phyloP scores from a whole-genome alignment of 2,888 invertebrate species.

The Trisateles emortualis region DNA sequence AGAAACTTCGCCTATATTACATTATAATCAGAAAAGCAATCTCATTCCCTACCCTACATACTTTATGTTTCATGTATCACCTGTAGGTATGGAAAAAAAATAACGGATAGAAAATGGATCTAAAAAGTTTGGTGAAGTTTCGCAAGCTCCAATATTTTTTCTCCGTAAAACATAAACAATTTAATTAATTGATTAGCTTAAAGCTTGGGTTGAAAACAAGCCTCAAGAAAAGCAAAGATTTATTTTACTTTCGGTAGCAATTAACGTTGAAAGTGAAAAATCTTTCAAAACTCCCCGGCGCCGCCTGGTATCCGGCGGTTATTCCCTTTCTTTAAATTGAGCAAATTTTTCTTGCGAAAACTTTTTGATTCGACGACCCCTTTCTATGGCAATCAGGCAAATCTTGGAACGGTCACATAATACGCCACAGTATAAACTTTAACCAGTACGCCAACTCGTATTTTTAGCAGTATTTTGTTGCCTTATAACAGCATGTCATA shows the following conservation, averaged over 20 bases:
- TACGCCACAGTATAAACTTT: slow-evolving; percentile 46
- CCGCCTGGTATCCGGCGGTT: slow-evolving; percentile 66
- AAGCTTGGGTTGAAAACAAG: slow-evolving; percentile 67
- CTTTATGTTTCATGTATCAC: slow-evolving; percentile 14
- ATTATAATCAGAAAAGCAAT: slow-evolving; percentile 72
- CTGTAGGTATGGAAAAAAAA: slow-evolving; percentile 17
- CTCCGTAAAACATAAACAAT: slow-evolving; percentile 64
- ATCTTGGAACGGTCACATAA: slow-evolving; percentile 63
- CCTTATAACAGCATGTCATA: too few relatives aligned
- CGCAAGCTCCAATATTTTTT: slow-evolving; percentile 25
- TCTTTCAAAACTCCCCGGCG: slow-evolving; percentile 74
- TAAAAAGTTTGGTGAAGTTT: slow-evolving; percentile 24
- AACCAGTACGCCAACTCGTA: slow-evolving; percentile 11
- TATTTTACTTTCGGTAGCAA: slow-evolving; percentile 83
- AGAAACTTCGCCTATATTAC: slow-evolving; percentile 77
- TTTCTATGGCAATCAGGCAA: slow-evolving; percentile 80
- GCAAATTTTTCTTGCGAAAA: slow-evolving; percentile 82
- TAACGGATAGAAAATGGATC: not conserved
- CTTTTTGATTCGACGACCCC: slow-evolving; percentile 83
- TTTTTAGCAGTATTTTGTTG: not conserved
- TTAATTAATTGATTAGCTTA: slow-evolving; percentile 82
- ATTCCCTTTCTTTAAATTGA: slow-evolving; percentile 81
- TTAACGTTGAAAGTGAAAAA: slow-evolving; percentile 86
- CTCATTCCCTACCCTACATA: slow-evolving; percentile 49
- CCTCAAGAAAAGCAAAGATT: slow-evolving; percentile 78